A percentile compares a stretch with the other conserved stretches of the same genome.
Evolutionary conservation across 2,113 vertebrate genomes (phyloP).

Genomic region (Atrichornis clamosus): DNA sequence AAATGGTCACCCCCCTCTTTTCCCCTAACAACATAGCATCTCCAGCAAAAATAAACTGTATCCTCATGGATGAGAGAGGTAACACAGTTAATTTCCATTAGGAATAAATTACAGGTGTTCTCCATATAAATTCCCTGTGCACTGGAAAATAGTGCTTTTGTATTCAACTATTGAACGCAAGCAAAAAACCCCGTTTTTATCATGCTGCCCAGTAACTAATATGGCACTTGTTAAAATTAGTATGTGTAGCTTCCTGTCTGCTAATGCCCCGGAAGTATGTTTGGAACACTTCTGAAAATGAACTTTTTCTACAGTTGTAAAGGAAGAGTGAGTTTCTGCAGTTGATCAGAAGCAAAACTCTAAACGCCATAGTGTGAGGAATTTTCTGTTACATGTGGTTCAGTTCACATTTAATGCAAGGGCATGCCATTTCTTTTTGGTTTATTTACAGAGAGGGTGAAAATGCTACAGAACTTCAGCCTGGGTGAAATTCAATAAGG

Average conservation of each 20-base stretch:
- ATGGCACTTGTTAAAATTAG: slow-evolving; percentile 48
- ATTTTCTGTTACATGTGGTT: not conserved
- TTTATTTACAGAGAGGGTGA: slow-evolving; percentile 43
- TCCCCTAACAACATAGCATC: not conserved
- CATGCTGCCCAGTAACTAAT: slow-evolving; percentile 38
- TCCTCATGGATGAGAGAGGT: not conserved
- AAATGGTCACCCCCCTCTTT: not conserved
- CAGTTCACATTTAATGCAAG: slow-evolving; percentile 20
- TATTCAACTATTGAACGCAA: not conserved
- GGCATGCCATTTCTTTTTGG: slow-evolving; percentile 23
- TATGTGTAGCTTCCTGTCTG: slow-evolving; percentile 9
- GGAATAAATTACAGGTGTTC: slow-evolving; percentile 14
- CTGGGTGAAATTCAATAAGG: not conserved
- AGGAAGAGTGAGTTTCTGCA: slow-evolving; percentile 1
- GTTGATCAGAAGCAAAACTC: slow-evolving; percentile 14
- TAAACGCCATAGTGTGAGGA: not conserved
- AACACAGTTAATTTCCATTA: not conserved
- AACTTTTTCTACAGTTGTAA: not conserved
- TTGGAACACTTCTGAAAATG: not conserved
- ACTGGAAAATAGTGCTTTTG: slow-evolving; percentile 34
- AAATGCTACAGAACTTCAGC: slow-evolving; percentile 2
- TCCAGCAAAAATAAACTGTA: not conserved
- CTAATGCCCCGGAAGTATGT: slow-evolving; percentile 29
- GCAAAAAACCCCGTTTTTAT: slow-evolving; percentile 6
- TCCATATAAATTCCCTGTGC: slow-evolving; percentile 40